Evolutionary conservation across 2,888 invertebrate species (phyloP), one percentile per base, ranked within the genome.

Genomic region (Mantis religiosa): DNA sequence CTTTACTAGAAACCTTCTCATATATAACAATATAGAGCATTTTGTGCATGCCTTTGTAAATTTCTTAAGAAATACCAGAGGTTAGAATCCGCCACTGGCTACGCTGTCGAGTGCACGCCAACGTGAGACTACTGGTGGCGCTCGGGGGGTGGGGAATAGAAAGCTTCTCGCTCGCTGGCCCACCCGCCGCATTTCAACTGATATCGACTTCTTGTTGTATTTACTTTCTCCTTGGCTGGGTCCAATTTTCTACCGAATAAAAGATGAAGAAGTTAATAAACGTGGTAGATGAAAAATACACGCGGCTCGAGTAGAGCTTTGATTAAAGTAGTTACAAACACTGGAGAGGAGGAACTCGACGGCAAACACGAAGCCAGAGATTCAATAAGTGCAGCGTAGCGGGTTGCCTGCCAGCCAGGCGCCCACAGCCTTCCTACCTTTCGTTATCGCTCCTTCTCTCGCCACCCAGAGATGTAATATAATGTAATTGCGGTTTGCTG

Each of bases 221-320:
- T 92, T 92, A 91, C 92, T 91, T 92, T 92, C 92, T 92, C 91
- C 92, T 92, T 92, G 91, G 92, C 91, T 91, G 91, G 91, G 91
- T 92, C 92, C 92, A 92, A 92, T 92, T 92, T 92, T 92, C 92
- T 92, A 92, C 91, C 92, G 92, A 92, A 92, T 92, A 92, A 92
- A 92, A 92, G 92, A 92, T 92, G 92, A 92, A 92, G 92, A 92
- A 92, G 92, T 92, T 92, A 92, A 92, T 92, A 92, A 92, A 92
- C 92, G 91, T 90, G 91, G 91, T 89, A 90, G 91, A 91, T 91
- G 91, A 91, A 91, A 91, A 91, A 91, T 91, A 91, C 91, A 91
- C 91, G 90, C 90, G 87, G 88, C 88, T 89, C 87, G 90, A 90
- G 90, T 89, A 89, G 90, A 89, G 90, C 91, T 91, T 91, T 91